These are phyloP conservation scores for Cephus runcator DNA, from an alignment of 2,888 invertebrate species.

Conservation along the genomic window DNA sequence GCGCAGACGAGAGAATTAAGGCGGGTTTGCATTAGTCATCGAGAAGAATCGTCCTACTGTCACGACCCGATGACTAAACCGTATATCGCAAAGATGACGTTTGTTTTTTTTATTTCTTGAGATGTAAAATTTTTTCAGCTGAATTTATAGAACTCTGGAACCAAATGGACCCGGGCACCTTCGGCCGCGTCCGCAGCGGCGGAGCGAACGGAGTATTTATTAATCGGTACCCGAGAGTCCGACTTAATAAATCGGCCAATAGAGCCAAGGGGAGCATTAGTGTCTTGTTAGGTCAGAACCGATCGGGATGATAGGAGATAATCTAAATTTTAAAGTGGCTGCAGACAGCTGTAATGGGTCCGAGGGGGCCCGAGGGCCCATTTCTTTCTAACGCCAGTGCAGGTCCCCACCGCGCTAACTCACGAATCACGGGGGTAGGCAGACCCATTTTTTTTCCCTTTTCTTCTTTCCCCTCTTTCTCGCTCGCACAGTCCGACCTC, in stretches of 20 bases:
- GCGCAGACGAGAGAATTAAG: neutral
- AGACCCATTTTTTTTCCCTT: neutral
- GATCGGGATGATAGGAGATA: constrained; percentile 22
- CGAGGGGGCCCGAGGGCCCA: constrained; percentile 6
- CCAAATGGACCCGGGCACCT: neutral
- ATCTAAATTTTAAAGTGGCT: constrained; percentile 22
- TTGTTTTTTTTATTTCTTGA: neutral
- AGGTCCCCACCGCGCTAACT: neutral
- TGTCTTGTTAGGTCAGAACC: constrained; percentile 20
- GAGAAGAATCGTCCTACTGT: neutral
- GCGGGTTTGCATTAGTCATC: neutral
- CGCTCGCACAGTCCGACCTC: neutral
- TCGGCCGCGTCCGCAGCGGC: too few species aligned
- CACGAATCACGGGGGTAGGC: neutral
- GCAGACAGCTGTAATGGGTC: constrained; percentile 22
- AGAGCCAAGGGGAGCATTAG: constrained; percentile 19
- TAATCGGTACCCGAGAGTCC: neutral
- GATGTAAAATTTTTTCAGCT: neutral
- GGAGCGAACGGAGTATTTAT: neutral
- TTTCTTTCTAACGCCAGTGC: neutral
- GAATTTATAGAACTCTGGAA: neutral
- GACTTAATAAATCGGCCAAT: constrained; percentile 23
- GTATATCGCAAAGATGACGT: neutral
- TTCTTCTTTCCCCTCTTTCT: too few species aligned
- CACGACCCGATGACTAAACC: neutral